A percentile compares a stretch with the other conserved stretches of the same genome.
phyloP scores from a whole-genome alignment of 1,140 invertebrate genomes.

The Apis cerana region DNA sequence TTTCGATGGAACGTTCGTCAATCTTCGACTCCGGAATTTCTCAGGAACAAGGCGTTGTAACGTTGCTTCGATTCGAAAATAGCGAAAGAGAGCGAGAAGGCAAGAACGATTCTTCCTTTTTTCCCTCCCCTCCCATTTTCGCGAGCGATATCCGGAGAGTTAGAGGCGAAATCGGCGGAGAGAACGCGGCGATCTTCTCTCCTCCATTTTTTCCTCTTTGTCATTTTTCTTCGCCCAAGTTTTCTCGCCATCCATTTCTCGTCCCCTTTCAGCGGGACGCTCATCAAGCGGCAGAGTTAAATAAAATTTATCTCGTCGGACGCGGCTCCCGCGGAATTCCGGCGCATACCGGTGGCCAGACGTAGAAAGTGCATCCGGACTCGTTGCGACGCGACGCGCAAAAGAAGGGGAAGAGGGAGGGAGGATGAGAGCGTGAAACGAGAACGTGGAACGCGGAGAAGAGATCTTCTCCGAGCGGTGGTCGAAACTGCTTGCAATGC shows the following conservation, averaged over 20 bases:
- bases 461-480: not conserved
- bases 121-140: no score
- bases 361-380: conserved; percentile 56
- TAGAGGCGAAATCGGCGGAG: no score
- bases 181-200: conserved; percentile 18
- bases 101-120: no score
- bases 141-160: no score
- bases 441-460: not conserved
- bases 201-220: not conserved
- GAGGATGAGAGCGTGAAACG: not conserved
- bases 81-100: no score
- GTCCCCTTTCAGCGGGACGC: conserved; percentile 13
- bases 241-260: not conserved
- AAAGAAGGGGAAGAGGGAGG: conserved; percentile 17
- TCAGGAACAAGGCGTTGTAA: no score
- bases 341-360: conserved; percentile 58
- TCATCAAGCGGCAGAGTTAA: conserved; percentile 60
- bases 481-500: conserved; percentile 53
- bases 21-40: no score
- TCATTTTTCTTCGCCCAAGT: no score
- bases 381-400: conserved; percentile 33
- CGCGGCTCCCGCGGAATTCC: conserved; percentile 69
- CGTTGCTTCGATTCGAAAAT: no score
- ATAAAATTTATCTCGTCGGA: conserved; percentile 71
- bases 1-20: no score